Percentiles rank a stretch among this genome's conserved stretches.
Evolutionary conservation across 2,888 invertebrate genomes (phyloP).

Genomic region (Erebia aethiops): DNA sequence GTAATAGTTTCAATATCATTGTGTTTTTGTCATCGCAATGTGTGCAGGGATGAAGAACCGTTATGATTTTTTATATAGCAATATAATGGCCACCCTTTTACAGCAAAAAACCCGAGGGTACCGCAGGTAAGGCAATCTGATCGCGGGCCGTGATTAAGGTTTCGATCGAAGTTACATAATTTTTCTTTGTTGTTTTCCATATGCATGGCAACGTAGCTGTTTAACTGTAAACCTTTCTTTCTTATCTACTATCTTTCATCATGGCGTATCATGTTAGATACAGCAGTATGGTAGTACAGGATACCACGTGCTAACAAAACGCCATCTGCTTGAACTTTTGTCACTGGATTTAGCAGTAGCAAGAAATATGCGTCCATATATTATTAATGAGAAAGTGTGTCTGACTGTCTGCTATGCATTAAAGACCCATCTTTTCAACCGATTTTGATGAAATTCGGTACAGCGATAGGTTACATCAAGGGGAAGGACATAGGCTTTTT

Average conservation of each 20-base stretch:
- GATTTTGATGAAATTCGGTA: too few species aligned
- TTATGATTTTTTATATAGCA: constrained; percentile 68
- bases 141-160: constrained; percentile 67
- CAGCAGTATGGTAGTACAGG: constrained; percentile 23
- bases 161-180: constrained; percentile 65
- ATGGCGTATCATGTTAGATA: constrained; percentile 31
- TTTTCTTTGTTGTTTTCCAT: constrained; percentile 51
- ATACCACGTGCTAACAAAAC: constrained; percentile 28
- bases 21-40: constrained; percentile 75
- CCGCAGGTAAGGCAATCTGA: constrained; percentile 78
- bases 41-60: constrained; percentile 74
- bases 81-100: constrained; percentile 75
- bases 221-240: constrained; percentile 63
- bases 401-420: too few species aligned
- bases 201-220: constrained; percentile 58
- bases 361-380: too few species aligned
- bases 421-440: too few species aligned
- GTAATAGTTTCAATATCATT: constrained; percentile 73
- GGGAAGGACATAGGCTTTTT: too few species aligned
- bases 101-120: constrained; percentile 65
- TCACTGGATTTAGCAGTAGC: not conserved
- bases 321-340: constrained; percentile 30
- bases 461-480: too few species aligned
- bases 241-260: constrained; percentile 41
- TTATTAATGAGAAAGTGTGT: too few species aligned